These are phyloP conservation scores for Rapana venosa DNA, from an alignment of 2,888 invertebrate species.

Conservation along the genomic window DNA sequence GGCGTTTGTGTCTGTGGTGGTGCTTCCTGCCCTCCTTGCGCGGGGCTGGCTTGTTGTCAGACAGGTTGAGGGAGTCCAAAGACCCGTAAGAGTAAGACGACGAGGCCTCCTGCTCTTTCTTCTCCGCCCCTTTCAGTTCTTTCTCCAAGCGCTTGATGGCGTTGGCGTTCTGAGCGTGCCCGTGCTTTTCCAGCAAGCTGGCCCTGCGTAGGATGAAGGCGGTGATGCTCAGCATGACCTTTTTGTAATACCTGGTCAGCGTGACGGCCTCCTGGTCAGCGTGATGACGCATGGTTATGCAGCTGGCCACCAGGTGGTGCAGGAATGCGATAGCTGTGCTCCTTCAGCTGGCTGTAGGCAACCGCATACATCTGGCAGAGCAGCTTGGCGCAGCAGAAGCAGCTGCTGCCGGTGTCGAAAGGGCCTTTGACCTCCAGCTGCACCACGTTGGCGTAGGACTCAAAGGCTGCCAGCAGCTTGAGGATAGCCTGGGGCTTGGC, in stretches of 20 bases:
- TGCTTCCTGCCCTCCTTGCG: background rate
- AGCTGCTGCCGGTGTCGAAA: background rate
- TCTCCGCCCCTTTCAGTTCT: background rate
- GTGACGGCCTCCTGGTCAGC: background rate
- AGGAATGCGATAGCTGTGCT: background rate
- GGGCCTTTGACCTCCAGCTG: conserved; percentile 2
- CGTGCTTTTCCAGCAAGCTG: background rate
- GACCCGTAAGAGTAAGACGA: conserved; percentile 4
- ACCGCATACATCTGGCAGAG: conserved; percentile 32
- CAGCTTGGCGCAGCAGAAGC: conserved; percentile 12
- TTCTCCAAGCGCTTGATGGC: background rate
- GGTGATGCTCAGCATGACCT: background rate
- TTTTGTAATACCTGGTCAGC: background rate
- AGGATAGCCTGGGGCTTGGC: background rate
- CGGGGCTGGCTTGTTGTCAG: background rate
- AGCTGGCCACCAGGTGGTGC: background rate
- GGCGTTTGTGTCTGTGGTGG: background rate
- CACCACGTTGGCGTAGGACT: conserved; percentile 21
- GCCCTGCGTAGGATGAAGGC: background rate
- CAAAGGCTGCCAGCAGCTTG: conserved; percentile 9
- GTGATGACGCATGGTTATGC: background rate
- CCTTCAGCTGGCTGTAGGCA: background rate
- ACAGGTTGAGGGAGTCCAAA: background rate
- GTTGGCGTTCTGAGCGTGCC: background rate
- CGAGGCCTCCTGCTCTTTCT: no score